Evolutionary conservation across 2,888 invertebrate genomes (phyloP).

Genomic region (Litoditis marina): DNA sequence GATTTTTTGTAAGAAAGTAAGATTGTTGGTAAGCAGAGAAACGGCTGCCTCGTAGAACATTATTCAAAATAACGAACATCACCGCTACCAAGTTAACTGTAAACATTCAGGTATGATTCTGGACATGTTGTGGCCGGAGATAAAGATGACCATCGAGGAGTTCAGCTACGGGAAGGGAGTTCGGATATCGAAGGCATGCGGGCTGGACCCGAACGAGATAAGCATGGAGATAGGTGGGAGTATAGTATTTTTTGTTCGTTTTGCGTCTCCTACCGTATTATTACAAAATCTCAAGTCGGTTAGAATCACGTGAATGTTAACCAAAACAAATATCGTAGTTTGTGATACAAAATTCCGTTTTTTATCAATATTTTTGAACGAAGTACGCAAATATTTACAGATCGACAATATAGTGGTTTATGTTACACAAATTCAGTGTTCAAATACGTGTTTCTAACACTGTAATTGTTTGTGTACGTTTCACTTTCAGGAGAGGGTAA

Average conservation of each 20-base stretch:
- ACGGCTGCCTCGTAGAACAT: too few species aligned
- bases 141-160: conserved; percentile 56
- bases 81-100: too few species aligned
- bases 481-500: conserved; percentile 31
- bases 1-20: too few species aligned
- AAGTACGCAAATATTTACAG: too few species aligned
- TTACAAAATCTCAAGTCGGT: too few species aligned
- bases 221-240: conserved; percentile 50
- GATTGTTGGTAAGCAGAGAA: too few species aligned
- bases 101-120: conserved; percentile 56
- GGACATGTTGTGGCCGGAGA: conserved; percentile 59
- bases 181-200: conserved; percentile 51
- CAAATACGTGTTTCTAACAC: background rate
- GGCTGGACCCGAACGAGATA: conserved; percentile 53
- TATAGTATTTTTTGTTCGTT: background rate
- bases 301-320: too few species aligned
- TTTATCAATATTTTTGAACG: background rate
- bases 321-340: too few species aligned
- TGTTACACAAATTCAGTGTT: background rate
- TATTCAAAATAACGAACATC: too few species aligned
- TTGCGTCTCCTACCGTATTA: too few species aligned
- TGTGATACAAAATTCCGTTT: background rate
- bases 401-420: background rate
- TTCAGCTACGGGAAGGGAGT: conserved; percentile 56
- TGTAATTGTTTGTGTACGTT: background rate